Base-by-base conservation (phyloP, 2,113 vertebrate species). In the Turnix velox region DNA sequence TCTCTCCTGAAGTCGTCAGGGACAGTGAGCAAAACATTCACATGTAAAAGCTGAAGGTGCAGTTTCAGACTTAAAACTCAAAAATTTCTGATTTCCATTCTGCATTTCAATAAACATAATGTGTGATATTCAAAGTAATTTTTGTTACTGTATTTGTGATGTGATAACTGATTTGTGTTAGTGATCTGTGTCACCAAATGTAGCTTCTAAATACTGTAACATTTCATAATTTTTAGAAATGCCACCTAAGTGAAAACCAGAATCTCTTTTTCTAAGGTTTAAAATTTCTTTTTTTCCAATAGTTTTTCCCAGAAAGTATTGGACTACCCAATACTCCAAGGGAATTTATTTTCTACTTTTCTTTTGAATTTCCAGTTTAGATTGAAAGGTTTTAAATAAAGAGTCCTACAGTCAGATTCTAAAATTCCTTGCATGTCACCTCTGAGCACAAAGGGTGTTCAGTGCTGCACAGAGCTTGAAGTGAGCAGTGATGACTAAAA, bases 131-230 rank as follows among this genome's bases (percentile, higher is more conserved):
- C 16, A 30, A 46, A 59, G 55, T n/a, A 13, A 5, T 55, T 85
- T 82, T 85, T 59, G 2, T 76, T 46, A 20, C 18, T 12, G 7
- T 46, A 19, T 52, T 15, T 58, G 18, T 63, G 48, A 51, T 12
- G 3, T 33, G 35, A 72, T 82, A 85, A 43, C 18, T 59, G 20
- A 63, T 63, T 63, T 59, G 2, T 61, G 28, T 43, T 75, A 24
- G 4, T n/a, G n/a, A 7, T 3, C 0, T 59, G 27, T 6, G 58
- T 62, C 9, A 72, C 10, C 6, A 0, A 48, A 45, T 37, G 6
- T 59, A 7, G 9, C 63, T 63, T 90, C 13, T 84, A 66, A 82
- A n/a, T 24, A 66, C 5, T 25, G 10, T 8, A 28, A 6, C 8
- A 66, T 73, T 69, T 79, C 48, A 9, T 48, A 86, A 43, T 12